A percentile compares a stretch with the other conserved stretches of the same genome.
Evolutionary conservation across 2,888 invertebrate species (phyloP).

Genomic region (Melolontha melolontha): DNA sequence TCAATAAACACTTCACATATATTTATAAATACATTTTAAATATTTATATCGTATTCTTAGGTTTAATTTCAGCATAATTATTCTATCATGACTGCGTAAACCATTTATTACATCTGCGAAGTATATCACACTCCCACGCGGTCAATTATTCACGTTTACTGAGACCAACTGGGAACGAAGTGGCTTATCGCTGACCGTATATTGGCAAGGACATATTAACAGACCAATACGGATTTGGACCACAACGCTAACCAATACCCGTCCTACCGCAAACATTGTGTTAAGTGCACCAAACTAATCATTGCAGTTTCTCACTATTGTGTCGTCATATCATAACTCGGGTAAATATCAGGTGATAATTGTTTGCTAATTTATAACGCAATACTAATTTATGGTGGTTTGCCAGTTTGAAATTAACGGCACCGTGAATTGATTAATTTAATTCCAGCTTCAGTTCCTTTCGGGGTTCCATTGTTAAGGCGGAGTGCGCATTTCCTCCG

Average conservation of each 20-base stretch:
- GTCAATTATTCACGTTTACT: slow-evolving; percentile 42
- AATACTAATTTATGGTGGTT: slow-evolving; percentile 39
- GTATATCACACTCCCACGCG: slow-evolving; percentile 23
- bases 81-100: background rate
- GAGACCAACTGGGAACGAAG: slow-evolving; percentile 41
- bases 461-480: background rate
- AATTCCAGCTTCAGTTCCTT: background rate
- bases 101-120: slow-evolving; percentile 17
- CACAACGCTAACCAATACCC: slow-evolving; percentile 45
- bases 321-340: slow-evolving; percentile 10
- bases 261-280: slow-evolving; percentile 38
- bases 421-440: slow-evolving; percentile 42
- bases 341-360: slow-evolving; percentile 44
- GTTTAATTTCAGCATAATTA: too few relatives aligned
- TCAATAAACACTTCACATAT: too few relatives aligned
- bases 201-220: slow-evolving; percentile 38
- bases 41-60: too few relatives aligned
- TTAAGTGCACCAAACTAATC: slow-evolving; percentile 42
- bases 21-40: too few relatives aligned
- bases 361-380: slow-evolving; percentile 43
- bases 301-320: slow-evolving; percentile 28
- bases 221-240: slow-evolving; percentile 43
- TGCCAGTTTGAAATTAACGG: slow-evolving; percentile 35
- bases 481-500: background rate
- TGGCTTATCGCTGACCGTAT: slow-evolving; percentile 38